These are phyloP conservation scores for Hyperoplus lanceolatus DNA, from an alignment of 2,797 vertebrate genomes.

Conservation along the genomic window DNA sequence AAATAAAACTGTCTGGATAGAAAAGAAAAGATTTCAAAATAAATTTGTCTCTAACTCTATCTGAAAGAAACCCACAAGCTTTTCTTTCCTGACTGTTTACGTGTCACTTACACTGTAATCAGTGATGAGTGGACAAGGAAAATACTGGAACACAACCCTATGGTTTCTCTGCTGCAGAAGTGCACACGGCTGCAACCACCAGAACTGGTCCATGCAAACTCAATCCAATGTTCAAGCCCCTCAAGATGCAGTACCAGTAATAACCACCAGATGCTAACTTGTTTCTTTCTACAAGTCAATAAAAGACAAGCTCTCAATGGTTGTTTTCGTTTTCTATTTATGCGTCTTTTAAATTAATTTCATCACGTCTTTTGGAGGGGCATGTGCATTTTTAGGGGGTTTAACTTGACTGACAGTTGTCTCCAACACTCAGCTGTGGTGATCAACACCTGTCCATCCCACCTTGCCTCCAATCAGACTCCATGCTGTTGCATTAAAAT, in stretches of 20 bases:
- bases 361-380: background rate
- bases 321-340: background rate
- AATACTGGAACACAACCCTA: background rate
- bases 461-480: background rate
- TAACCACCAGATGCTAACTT: constrained; percentile 13
- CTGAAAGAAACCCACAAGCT: background rate
- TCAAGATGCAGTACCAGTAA: constrained; percentile 4
- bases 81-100: constrained; percentile 37
- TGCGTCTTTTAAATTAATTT: background rate
- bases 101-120: constrained; percentile 36
- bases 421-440: background rate
- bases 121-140: constrained; percentile 25
- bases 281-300: background rate
- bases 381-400: background rate
- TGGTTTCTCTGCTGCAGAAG: constrained; percentile 31
- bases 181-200: constrained; percentile 9
- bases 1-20: background rate
- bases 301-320: background rate
- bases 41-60: background rate
- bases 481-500: background rate
- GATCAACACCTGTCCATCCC: background rate
- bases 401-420: constrained; percentile 22
- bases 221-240: background rate
- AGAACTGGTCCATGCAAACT: background rate
- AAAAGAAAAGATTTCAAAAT: constrained; percentile 6